These are phyloP conservation scores for Drosophila diplacantha DNA, from an alignment of 2,888 invertebrate genomes.

Conservation along the genomic window DNA sequence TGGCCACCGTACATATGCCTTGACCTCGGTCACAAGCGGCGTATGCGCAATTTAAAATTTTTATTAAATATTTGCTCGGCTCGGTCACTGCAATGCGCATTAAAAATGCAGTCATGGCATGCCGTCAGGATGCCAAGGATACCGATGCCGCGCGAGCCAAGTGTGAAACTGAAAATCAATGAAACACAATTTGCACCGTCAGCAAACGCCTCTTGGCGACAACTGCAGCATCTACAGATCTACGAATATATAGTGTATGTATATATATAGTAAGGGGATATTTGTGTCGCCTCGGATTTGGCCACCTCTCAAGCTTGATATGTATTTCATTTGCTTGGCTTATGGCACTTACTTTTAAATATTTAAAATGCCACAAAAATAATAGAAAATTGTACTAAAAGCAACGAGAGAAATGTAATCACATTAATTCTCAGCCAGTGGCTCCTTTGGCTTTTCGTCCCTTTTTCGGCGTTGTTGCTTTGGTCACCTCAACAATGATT, in stretches of 20 bases:
- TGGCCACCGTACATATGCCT: conserved; percentile 1
- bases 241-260: too few relatives aligned
- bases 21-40: conserved; percentile 20
- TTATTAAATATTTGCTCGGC: conserved; percentile 55
- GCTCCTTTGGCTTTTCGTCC: conserved; percentile 14
- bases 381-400: conserved; percentile 23
- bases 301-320: conserved; percentile 33
- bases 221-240: conserved; percentile 15
- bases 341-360: conserved; percentile 44
- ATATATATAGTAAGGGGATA: background rate
- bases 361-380: conserved; percentile 46
- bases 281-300: conserved; percentile 22
- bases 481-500: conserved; percentile 52
- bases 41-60: conserved; percentile 40
- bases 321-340: conserved; percentile 41
- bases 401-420: conserved; percentile 36
- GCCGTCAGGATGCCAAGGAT: conserved; percentile 44
- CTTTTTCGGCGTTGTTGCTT: conserved; percentile 36
- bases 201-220: conserved; percentile 43
- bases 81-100: conserved; percentile 62
- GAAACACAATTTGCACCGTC: conserved; percentile 54
- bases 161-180: conserved; percentile 57
- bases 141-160: conserved; percentile 27
- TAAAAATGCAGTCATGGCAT: conserved; percentile 56
- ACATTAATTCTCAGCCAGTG: conserved; percentile 45